A percentile compares a stretch with the other conserved stretches of the same genome.
Evolutionary conservation across 1,140 invertebrate genomes (phyloP).

Genomic region (Drosophila saltans): DNA sequence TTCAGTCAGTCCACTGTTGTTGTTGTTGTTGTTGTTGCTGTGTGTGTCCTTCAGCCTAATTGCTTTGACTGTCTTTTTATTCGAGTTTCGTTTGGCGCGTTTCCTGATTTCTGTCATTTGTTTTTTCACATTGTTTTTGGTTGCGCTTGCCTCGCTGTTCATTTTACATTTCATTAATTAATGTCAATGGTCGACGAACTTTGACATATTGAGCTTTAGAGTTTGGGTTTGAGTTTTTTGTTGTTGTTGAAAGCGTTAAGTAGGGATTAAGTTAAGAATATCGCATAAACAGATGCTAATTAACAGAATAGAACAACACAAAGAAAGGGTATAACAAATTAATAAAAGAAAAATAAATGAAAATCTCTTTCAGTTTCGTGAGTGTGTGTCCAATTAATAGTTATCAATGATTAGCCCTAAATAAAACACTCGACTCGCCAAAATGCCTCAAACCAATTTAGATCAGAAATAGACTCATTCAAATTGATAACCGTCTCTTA

Average conservation of each 20-base stretch:
- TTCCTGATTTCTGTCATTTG: slow-evolving; percentile 49
- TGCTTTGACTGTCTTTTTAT: slow-evolving; percentile 54
- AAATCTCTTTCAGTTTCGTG: no score
- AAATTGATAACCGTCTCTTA: slow-evolving; percentile 2
- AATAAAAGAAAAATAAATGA: neutral
- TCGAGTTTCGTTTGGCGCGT: slow-evolving; percentile 38
- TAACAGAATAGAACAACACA: neutral
- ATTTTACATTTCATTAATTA: slow-evolving; percentile 82
- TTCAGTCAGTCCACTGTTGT: slow-evolving; percentile 10
- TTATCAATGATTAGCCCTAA: slow-evolving; percentile 19
- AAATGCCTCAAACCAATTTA: slow-evolving; percentile 46
- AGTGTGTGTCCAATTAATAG: neutral
- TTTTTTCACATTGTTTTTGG: neutral
- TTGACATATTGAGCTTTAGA: slow-evolving; percentile 74
- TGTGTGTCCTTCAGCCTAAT: slow-evolving; percentile 54
- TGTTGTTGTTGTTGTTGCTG: slow-evolving; percentile 27
- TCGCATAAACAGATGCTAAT: neutral
- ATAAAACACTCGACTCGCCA: neutral
- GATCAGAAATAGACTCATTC: slow-evolving; percentile 17
- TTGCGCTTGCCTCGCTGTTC: slow-evolving; percentile 37
- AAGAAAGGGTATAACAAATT: neutral
- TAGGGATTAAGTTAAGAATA: slow-evolving; percentile 6
- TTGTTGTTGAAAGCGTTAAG: slow-evolving; percentile 11
- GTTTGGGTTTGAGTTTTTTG: slow-evolving; percentile 7
- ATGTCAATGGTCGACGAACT: slow-evolving; percentile 70